A percentile compares a stretch with the other conserved stretches of the same genome.
These are phyloP conservation scores for Setipinna tenuifilis DNA, from an alignment of 2,797 vertebrate species.

Conservation along the genomic window DNA sequence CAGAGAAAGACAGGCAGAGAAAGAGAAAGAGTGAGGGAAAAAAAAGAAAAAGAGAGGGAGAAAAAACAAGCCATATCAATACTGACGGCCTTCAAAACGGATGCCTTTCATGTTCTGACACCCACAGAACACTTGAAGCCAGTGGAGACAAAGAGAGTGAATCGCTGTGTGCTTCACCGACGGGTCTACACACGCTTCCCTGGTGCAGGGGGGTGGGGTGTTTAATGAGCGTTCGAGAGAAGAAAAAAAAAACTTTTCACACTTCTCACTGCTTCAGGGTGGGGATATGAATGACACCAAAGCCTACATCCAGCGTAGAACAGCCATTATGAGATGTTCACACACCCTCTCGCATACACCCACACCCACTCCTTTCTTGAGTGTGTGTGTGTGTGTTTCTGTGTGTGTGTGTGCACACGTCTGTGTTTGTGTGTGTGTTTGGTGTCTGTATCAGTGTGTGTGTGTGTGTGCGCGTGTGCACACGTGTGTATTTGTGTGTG, in stretches of 20 bases:
- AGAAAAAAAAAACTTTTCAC: background rate
- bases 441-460: no score
- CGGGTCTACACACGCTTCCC: background rate
- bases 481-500: no score
- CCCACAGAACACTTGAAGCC: background rate
- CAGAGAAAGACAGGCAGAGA: background rate
- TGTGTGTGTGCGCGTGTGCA: no score
- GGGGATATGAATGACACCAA: conserved; percentile 22
- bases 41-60: background rate
- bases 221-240: background rate
- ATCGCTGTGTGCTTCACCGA: background rate
- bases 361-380: conserved; percentile 34
- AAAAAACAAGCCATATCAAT: background rate
- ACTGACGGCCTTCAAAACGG: background rate
- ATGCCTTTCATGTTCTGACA: background rate
- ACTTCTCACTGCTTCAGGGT: conserved; percentile 1
- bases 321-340: conserved; percentile 19
- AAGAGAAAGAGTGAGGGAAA: background rate
- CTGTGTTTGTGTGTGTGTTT: no score
- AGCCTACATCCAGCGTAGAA: background rate
- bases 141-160: conserved; percentile 31
- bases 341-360: conserved; percentile 20
- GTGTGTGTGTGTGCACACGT: no score
- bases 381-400: no score
- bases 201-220: background rate